Conservation (phyloP, 1,140 invertebrate species). For the Macrostomum lignano region DNA sequence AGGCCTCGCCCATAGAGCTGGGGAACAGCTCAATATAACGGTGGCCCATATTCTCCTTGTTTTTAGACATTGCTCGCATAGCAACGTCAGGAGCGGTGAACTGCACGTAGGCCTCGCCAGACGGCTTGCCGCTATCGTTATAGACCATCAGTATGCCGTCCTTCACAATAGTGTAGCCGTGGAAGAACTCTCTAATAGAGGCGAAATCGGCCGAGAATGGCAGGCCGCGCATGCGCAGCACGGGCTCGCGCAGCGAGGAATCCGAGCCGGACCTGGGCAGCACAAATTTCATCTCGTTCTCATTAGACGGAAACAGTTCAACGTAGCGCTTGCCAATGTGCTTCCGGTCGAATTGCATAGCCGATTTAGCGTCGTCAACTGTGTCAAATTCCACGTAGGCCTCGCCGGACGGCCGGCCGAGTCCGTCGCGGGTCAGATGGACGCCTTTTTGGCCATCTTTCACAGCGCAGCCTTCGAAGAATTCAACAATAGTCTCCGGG, state of each 20-base stretch:
- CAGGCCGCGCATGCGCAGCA: conserved; percentile 38
- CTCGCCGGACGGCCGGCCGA: conserved; percentile 65
- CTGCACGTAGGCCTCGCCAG: conserved; percentile 67
- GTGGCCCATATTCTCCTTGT: conserved; percentile 55
- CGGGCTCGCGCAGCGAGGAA: conserved; percentile 24
- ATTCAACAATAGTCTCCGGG: conserved; percentile 54
- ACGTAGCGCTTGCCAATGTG: conserved; percentile 72
- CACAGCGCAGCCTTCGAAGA: conserved; percentile 63
- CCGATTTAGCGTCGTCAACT: conserved; percentile 46
- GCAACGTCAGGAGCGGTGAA: conserved; percentile 48
- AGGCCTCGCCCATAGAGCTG: conserved; percentile 33
- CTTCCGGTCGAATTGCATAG: conserved; percentile 51
- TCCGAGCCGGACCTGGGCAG: conserved; percentile 40
- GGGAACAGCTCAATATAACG: conserved; percentile 63
- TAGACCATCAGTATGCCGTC: no score
- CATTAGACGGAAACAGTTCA: conserved; percentile 53
- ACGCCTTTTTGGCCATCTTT: conserved; percentile 48
- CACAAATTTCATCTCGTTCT: conserved; percentile 54
- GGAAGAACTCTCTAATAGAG: conserved; percentile 13
- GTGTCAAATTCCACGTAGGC: conserved; percentile 55
- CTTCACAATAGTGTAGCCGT: no score
- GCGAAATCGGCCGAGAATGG: conserved; percentile 40
- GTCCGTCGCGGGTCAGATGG: conserved; percentile 53
- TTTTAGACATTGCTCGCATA: conserved; percentile 45
- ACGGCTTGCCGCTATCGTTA: conserved; percentile 61